Evolutionary conservation across 2,113 vertebrate genomes (phyloP).

Genomic region (Prolemur simus): DNA sequence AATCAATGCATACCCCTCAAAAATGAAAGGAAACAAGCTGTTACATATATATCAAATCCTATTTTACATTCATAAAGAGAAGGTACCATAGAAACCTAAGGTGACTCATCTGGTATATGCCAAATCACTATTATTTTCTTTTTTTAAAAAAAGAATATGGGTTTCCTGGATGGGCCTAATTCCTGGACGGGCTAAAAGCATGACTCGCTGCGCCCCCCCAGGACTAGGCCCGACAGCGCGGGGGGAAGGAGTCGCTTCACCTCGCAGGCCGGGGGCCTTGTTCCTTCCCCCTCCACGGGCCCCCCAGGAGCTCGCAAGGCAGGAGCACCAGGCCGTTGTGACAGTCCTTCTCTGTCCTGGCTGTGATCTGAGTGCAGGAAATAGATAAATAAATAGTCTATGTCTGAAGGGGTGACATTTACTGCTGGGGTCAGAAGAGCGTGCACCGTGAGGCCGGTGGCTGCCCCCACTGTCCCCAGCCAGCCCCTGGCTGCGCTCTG

Average conservation of each 20-base stretch:
- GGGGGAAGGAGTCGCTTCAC: not conserved
- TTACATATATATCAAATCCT: not conserved
- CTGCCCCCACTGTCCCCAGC: no score
- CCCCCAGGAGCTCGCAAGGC: accelerated
- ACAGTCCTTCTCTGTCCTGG: not conserved
- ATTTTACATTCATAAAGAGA: not conserved
- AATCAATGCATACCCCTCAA: not conserved
- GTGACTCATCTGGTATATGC: not conserved
- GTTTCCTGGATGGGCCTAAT: not conserved
- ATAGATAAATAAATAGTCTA: no score
- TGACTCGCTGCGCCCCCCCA: not conserved
- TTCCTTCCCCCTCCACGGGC: not conserved
- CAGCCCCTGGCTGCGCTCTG: not conserved
- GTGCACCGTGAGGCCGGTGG: not conserved
- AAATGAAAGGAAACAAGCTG: slow-evolving; percentile 12
- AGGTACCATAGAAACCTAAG: not conserved
- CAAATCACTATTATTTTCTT: not conserved
- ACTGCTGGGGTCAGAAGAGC: not conserved
- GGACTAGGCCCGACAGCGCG: no score
- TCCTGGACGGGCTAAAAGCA: not conserved
- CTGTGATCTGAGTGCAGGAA: no score
- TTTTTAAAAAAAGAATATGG: not conserved
- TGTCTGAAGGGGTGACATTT: not conserved
- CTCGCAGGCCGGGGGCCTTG: not conserved
- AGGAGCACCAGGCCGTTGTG: not conserved